Percentiles rank a stretch among this genome's conserved stretches.
Evolutionary conservation across 53 echinoderm and acorn worm genomes (phyloP).

Genomic region (Crossaster papposus): DNA sequence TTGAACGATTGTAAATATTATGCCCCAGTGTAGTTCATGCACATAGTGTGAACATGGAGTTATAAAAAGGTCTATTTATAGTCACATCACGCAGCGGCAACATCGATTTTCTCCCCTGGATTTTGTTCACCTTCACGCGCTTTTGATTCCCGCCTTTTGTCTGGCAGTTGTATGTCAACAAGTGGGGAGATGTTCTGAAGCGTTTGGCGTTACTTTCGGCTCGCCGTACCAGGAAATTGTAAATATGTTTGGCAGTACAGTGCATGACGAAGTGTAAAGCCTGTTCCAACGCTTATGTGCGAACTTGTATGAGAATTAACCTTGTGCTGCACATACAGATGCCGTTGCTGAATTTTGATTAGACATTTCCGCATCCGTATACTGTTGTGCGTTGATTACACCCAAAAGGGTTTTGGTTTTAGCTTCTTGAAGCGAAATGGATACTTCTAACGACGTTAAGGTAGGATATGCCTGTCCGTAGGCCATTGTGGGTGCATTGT

Average conservation of each 20-base stretch:
- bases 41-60: too few relatives aligned
- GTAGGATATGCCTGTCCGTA: neutral
- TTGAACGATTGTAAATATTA: too few relatives aligned
- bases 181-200: neutral
- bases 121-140: constrained; percentile 4
- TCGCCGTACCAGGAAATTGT: constrained; percentile 18
- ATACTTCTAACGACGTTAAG: neutral
- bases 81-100: neutral
- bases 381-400: neutral
- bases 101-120: neutral
- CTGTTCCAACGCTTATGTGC: neutral
- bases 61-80: too few relatives aligned
- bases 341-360: neutral
- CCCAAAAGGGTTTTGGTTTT: neutral
- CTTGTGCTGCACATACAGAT: neutral
- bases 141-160: constrained; percentile 34
- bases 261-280: neutral
- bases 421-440: neutral
- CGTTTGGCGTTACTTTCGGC: neutral
- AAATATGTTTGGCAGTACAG: neutral
- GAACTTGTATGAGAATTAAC: neutral
- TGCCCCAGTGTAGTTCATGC: too few relatives aligned
- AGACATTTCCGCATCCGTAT: neutral
- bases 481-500: neutral
- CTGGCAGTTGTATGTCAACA: constrained; percentile 36